Evolutionary conservation across 2,797 vertebrate genomes (phyloP).

Genomic region (Rhinatrema bivittatum): DNA sequence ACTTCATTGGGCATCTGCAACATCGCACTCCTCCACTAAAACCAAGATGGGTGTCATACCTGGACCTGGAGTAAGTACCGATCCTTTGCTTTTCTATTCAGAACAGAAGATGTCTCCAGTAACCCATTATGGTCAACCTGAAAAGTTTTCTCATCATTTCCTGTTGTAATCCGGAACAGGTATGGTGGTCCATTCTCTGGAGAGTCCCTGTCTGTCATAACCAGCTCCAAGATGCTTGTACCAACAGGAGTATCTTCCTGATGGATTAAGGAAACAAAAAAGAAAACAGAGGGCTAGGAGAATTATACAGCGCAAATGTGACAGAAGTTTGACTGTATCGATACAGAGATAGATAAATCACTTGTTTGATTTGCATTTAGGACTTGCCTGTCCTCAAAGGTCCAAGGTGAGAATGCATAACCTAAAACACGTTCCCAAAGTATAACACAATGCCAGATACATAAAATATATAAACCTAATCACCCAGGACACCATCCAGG

Average conservation of each 20-base stretch:
- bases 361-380: no score
- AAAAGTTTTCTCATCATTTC: conserved; percentile 78
- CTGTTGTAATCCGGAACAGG: conserved; percentile 77
- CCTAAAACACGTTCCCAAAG: no score
- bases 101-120: conserved; percentile 66
- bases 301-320: not conserved
- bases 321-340: no score
- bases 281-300: not conserved
- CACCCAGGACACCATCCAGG: no score
- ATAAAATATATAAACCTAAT: no score
- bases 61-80: conserved; percentile 85
- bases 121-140: conserved; percentile 80
- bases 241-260: conserved; percentile 81
- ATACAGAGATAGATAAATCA: not conserved
- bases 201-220: conserved; percentile 81
- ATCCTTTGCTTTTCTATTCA: conserved; percentile 64
- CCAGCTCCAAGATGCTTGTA: conserved; percentile 78
- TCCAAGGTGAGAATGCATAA: no score
- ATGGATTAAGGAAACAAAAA: not conserved
- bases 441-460: no score
- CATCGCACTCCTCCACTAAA: no score
- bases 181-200: conserved; percentile 83
- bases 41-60: no score
- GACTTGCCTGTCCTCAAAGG: no score
- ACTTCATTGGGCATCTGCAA: no score